These are phyloP conservation scores for Tubulanus polymorphus DNA, from an alignment of 2,888 invertebrate species.

Conservation along the genomic window DNA sequence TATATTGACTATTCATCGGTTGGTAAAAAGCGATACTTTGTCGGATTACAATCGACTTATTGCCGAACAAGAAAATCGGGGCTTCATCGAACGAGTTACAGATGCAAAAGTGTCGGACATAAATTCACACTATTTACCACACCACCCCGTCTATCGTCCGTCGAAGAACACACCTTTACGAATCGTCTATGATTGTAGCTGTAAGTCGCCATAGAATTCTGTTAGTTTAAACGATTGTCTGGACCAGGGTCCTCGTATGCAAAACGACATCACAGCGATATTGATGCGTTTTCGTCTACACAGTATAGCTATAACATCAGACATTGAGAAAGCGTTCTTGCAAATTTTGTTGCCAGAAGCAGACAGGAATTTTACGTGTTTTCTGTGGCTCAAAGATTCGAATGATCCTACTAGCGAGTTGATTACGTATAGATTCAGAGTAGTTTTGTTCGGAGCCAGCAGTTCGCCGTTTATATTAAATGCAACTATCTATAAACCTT, in stretches of 20 bases:
- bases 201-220: neutral
- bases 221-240: neutral
- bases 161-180: neutral
- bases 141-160: neutral
- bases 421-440: neutral
- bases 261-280: neutral
- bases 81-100: conserved; percentile 2
- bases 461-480: neutral
- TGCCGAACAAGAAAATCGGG: conserved; percentile 6
- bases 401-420: neutral
- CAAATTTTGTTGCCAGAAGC: neutral
- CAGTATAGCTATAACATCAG: neutral
- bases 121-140: neutral
- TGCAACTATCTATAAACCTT: conserved; percentile 1
- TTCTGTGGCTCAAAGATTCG: neutral
- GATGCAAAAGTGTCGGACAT: neutral
- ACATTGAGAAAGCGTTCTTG: neutral
- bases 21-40: too few relatives aligned
- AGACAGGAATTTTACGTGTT: neutral
- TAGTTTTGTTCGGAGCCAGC: conserved; percentile 2
- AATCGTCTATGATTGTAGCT: too few relatives aligned
- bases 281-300: neutral
- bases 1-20: too few relatives aligned
- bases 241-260: neutral
- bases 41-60: conserved; percentile 8